phyloP scores from a whole-genome alignment of 2,113 vertebrate species.

The Rhodinocichla rosea region DNA sequence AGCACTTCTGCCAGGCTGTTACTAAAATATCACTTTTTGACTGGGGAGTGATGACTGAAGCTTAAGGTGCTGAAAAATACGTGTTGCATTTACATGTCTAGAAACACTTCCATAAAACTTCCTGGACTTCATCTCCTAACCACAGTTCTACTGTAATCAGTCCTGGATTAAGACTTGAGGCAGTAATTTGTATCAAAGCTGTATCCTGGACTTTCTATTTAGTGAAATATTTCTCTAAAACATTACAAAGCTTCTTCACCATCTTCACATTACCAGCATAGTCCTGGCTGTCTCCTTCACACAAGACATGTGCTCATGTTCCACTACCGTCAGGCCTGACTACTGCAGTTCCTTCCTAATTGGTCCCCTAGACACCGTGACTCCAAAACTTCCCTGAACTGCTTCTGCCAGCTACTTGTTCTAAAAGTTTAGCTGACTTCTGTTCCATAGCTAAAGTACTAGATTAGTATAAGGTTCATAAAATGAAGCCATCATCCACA shows the following conservation, averaged over 20 bases:
- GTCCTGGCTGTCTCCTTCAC: neutral
- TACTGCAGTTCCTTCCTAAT: constrained; percentile 69
- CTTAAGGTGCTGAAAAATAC: neutral
- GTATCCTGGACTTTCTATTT: neutral
- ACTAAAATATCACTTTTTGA: neutral
- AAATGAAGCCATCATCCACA: neutral
- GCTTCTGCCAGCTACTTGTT: neutral
- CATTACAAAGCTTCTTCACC: neutral
- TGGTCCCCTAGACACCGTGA: constrained; percentile 43
- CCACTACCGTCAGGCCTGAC: constrained; percentile 60
- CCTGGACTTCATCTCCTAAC: neutral
- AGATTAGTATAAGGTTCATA: neutral
- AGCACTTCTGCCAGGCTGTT: neutral
- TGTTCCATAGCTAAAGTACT: neutral
- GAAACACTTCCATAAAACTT: neutral
- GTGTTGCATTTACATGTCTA: neutral
- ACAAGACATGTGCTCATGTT: neutral
- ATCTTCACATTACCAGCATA: neutral
- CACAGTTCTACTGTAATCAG: neutral
- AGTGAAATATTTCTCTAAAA: neutral
- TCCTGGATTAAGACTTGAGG: neutral
- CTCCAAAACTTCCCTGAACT: constrained; percentile 50
- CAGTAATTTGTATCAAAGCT: neutral
- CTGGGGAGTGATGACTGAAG: neutral
- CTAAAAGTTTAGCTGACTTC: neutral